Conservation (phyloP, 2,797 vertebrate genomes). For the Acanthiza pusilla region DNA sequence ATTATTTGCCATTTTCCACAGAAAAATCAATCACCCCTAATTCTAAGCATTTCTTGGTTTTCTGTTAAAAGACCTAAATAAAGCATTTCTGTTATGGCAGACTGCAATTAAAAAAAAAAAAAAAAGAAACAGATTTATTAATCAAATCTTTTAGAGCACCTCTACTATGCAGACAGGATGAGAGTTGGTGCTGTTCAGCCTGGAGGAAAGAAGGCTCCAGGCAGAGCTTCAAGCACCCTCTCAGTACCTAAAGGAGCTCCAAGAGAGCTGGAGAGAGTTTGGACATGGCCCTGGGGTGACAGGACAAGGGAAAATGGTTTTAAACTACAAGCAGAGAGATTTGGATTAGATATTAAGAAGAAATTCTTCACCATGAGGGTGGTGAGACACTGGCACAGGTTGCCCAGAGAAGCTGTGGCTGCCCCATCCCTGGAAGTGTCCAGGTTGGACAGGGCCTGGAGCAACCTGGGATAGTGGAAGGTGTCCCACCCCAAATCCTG, state of each 20-base stretch:
- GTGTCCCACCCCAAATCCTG: not conserved
- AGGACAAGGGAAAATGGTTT: not conserved
- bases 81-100: not conserved
- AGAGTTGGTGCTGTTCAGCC: not conserved
- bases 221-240: not conserved
- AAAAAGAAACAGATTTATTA: not conserved
- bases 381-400: rapidly evolving
- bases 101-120: not conserved
- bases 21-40: not conserved
- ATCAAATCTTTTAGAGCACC: not conserved
- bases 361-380: not conserved
- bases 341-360: not conserved
- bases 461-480: not conserved
- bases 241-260: not conserved
- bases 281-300: not conserved
- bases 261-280: not conserved
- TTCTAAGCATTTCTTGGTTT: not conserved
- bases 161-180: not conserved
- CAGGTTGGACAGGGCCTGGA: rapidly evolving
- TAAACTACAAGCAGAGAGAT: not conserved
- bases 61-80: not conserved
- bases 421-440: not conserved
- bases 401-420: not conserved
- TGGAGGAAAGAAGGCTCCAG: not conserved
- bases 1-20: not conserved